A percentile compares a stretch with the other conserved stretches of the same genome.
Conservation (phyloP, 2,888 invertebrate species). For the Strigamia transsilvanica region DNA sequence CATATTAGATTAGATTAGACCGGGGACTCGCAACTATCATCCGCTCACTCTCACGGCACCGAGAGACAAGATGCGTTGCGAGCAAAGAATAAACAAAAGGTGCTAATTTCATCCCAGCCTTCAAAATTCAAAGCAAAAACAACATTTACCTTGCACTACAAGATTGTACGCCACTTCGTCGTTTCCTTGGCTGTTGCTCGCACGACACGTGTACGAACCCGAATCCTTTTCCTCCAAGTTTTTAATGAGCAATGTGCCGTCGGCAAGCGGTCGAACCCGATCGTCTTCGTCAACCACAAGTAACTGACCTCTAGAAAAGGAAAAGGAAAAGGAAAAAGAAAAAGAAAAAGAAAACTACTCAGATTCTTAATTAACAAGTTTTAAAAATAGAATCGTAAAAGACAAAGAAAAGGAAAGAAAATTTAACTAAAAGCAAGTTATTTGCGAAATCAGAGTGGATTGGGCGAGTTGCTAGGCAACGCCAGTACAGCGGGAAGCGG, state of each 20-base stretch:
- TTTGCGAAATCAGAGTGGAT: background rate
- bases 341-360: background rate
- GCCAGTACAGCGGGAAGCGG: background rate
- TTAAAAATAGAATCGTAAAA: background rate
- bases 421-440: conserved; percentile 4
- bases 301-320: background rate
- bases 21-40: conserved; percentile 4
- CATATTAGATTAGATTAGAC: conserved; percentile 40
- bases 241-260: conserved; percentile 54
- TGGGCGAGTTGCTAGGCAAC: conserved; percentile 3
- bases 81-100: conserved; percentile 3
- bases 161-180: conserved; percentile 26
- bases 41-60: background rate
- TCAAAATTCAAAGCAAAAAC: background rate
- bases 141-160: conserved; percentile 30
- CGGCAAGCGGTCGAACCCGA: conserved; percentile 16
- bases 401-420: background rate
- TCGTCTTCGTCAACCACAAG: background rate
- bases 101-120: background rate
- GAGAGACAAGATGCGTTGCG: background rate
- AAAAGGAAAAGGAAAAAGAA: background rate
- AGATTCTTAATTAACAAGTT: too few species aligned
- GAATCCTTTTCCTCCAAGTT: conserved; percentile 52
- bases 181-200: conserved; percentile 54
- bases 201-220: conserved; percentile 54